Percentiles rank a stretch among this genome's conserved stretches.
These are phyloP conservation scores for Drosophila nigricruria DNA, from an alignment of 2,888 invertebrate species.

Conservation along the genomic window DNA sequence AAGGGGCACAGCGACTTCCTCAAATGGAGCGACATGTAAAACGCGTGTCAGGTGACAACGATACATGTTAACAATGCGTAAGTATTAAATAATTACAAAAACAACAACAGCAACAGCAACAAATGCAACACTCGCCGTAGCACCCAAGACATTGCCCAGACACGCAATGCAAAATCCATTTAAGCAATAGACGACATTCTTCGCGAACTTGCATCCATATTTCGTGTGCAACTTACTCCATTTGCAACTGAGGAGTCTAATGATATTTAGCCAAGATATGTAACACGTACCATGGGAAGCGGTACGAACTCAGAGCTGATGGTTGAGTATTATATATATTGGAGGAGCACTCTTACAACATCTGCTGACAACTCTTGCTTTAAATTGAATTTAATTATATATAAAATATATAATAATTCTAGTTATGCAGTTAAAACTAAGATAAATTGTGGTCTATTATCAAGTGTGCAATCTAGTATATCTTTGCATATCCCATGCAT, in stretches of 20 bases:
- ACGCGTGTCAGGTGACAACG: slow-evolving; percentile 71
- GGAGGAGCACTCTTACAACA: no score
- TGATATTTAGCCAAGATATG: slow-evolving; percentile 19
- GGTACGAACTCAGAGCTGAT: not conserved
- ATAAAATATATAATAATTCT: no score
- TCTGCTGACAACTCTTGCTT: no score
- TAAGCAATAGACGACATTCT: slow-evolving; percentile 54
- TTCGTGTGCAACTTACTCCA: slow-evolving; percentile 15
- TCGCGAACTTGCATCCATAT: slow-evolving; percentile 48
- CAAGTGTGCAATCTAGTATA: no score
- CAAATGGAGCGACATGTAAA: slow-evolving; percentile 72
- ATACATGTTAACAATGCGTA: slow-evolving; percentile 76
- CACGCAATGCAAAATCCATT: slow-evolving; percentile 59
- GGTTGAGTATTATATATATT: no score
- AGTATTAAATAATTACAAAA: slow-evolving; percentile 74
- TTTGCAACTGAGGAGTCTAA: not conserved
- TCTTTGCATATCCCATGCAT: no score
- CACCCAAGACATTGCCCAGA: slow-evolving; percentile 40
- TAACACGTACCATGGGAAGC: not conserved
- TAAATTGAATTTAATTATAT: no score
- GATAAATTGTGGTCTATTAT: no score
- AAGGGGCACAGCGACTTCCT: slow-evolving; percentile 62
- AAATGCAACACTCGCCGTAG: slow-evolving; percentile 6
- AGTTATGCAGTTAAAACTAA: no score
- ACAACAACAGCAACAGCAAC: slow-evolving; percentile 37